phyloP scores from a whole-genome alignment of 37 sponge, comb jelly and placozoan species.

The Tethya wilhelma region DNA sequence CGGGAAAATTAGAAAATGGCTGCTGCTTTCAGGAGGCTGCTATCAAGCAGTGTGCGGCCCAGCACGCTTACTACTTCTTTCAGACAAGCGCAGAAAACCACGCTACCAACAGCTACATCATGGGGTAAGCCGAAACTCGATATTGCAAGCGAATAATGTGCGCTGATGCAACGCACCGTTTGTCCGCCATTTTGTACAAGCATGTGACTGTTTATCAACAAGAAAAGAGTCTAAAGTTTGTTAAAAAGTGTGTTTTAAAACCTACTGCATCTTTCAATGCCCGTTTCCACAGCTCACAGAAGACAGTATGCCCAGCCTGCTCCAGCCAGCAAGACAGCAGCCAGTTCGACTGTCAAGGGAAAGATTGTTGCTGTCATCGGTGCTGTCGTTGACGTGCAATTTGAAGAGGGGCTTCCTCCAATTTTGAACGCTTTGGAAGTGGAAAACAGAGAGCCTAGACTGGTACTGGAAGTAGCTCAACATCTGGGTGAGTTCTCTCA shows the following conservation, averaged over 20 bases:
- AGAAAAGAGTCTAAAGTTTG: background rate
- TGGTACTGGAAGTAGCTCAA: constrained; percentile 96
- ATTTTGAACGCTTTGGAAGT: constrained; percentile 97
- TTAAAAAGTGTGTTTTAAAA: no score
- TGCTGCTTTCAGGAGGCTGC: constrained; percentile 38
- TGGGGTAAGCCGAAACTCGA: constrained; percentile 35
- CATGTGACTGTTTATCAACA: background rate
- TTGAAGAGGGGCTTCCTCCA: constrained; percentile 96
- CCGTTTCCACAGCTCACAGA: constrained; percentile 24
- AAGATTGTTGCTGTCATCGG: constrained; percentile 97
- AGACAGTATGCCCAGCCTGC: constrained; percentile 44
- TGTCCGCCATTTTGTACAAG: background rate
- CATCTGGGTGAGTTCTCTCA: constrained; percentile 97
- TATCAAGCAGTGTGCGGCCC: constrained; percentile 23
- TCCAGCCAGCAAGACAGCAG: background rate
- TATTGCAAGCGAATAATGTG: background rate
- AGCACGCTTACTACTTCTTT: constrained; percentile 10
- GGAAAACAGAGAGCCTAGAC: constrained; percentile 69
- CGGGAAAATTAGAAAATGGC: constrained; percentile 27
- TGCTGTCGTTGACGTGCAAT: constrained; percentile 99
- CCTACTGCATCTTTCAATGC: background rate
- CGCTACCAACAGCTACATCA: constrained; percentile 15
- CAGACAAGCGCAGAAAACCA: constrained; percentile 23
- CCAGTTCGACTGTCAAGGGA: constrained; percentile 51
- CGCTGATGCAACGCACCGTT: background rate